phyloP scores from a whole-genome alignment of 2,888 invertebrate genomes.

The Tetanocera ferruginea region DNA sequence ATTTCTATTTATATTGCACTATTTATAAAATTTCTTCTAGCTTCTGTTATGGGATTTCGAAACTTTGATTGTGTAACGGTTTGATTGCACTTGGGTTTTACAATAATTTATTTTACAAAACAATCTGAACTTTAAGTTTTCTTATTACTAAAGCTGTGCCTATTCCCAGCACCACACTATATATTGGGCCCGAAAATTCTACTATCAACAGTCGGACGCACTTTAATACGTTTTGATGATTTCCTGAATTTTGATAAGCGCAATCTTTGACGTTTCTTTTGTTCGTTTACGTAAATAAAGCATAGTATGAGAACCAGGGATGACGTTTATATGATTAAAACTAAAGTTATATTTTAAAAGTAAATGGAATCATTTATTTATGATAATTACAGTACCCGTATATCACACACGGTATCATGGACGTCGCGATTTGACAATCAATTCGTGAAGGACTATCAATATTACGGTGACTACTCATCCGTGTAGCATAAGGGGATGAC shows the following conservation, averaged over 20 bases:
- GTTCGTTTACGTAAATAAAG: conserved; percentile 3
- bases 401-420: too few species aligned
- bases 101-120: conserved; percentile 5
- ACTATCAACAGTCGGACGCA: not conserved
- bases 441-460: too few species aligned
- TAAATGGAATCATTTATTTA: too few species aligned
- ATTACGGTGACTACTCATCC: too few species aligned
- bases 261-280: not conserved
- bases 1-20: not conserved
- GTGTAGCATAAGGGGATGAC: too few species aligned
- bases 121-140: not conserved
- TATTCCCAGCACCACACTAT: not conserved
- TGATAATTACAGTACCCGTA: too few species aligned
- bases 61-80: not conserved
- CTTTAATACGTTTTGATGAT: not conserved
- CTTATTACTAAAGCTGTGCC: not conserved
- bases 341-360: too few species aligned
- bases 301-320: not conserved
- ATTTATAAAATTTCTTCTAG: not conserved
- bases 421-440: too few species aligned
- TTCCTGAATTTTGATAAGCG: not conserved
- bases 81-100: not conserved
- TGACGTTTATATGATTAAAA: too few species aligned
- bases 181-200: not conserved
- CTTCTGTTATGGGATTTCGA: not conserved